These are phyloP conservation scores for Ophiodon elongatus DNA, from an alignment of 2,113 vertebrate species.

Conservation along the genomic window DNA sequence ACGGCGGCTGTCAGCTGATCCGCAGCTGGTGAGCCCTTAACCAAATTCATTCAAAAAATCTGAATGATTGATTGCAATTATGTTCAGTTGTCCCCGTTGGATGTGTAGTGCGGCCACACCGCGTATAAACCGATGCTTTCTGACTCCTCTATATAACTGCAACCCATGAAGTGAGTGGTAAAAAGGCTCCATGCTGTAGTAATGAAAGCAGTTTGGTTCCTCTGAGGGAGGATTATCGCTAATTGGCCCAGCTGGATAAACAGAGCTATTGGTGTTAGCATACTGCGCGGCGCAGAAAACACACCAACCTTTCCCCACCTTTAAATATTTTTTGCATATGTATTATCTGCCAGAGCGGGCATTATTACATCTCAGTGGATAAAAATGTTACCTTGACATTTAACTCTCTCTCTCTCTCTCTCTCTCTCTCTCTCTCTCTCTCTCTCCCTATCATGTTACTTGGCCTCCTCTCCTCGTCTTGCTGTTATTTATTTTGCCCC, in stretches of 20 bases:
- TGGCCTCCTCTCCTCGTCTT: conserved; percentile 14
- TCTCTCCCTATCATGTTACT: conserved; percentile 21
- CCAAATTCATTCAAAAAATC: conserved; percentile 52
- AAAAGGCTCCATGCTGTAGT: conserved; percentile 62
- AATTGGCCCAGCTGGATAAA: conserved; percentile 79
- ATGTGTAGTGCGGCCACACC: conserved; percentile 59
- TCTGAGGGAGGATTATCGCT: conserved; percentile 71
- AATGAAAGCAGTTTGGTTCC: conserved; percentile 73
- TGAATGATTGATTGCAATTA: conserved; percentile 60
- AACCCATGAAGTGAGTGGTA: conserved; percentile 57
- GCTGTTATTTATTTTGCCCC: neutral
- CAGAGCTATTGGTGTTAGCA: conserved; percentile 59
- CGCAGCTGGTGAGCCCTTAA: conserved; percentile 55
- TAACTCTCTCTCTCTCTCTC: neutral
- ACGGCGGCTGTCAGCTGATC: conserved; percentile 66
- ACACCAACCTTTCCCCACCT: conserved; percentile 31
- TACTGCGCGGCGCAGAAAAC: conserved; percentile 41
- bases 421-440: neutral
- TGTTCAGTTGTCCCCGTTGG: conserved; percentile 53
- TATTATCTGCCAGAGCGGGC: conserved; percentile 16
- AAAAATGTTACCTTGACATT: conserved; percentile 58
- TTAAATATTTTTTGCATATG: conserved; percentile 1
- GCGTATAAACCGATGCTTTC: conserved; percentile 55
- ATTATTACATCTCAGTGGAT: conserved; percentile 42
- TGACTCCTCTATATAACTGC: conserved; percentile 61